These are phyloP conservation scores for Sisor rabdophorus DNA, from an alignment of 2,113 vertebrate genomes.

Conservation along the genomic window DNA sequence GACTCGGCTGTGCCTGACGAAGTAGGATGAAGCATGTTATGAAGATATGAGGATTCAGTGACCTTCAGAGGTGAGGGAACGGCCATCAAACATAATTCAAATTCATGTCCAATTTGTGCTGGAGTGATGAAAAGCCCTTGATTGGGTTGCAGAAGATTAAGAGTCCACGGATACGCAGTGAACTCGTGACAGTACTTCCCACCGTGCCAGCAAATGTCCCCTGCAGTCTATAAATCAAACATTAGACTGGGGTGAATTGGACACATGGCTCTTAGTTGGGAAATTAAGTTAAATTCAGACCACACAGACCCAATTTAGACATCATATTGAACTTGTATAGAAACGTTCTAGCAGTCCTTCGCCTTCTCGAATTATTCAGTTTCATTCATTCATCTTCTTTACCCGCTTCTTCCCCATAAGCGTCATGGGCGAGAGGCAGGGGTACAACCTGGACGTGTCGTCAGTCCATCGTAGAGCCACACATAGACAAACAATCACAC, in stretches of 20 bases:
- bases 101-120: slow-evolving; percentile 49
- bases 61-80: slow-evolving; percentile 50
- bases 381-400: no score
- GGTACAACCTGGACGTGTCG: no score
- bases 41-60: slow-evolving; percentile 48
- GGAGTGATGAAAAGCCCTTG: slow-evolving; percentile 53
- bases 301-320: not conserved
- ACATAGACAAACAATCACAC: no score
- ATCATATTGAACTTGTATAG: not conserved
- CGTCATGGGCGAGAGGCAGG: no score
- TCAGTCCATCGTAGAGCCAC: no score
- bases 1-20: slow-evolving; percentile 32
- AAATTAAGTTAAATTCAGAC: slow-evolving; percentile 10
- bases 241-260: not conserved
- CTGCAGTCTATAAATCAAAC: slow-evolving; percentile 26
- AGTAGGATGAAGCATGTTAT: slow-evolving; percentile 38
- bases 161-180: slow-evolving; percentile 34
- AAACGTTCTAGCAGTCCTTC: not conserved
- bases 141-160: slow-evolving; percentile 51
- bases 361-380: not conserved
- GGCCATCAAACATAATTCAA: slow-evolving; percentile 52
- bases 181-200: slow-evolving; percentile 19
- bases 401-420: no score
- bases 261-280: slow-evolving; percentile 14
- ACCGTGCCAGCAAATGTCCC: slow-evolving; percentile 6